Evolutionary conservation across 2,113 vertebrate genomes (phyloP).

Genomic region (Platichthys flesus): DNA sequence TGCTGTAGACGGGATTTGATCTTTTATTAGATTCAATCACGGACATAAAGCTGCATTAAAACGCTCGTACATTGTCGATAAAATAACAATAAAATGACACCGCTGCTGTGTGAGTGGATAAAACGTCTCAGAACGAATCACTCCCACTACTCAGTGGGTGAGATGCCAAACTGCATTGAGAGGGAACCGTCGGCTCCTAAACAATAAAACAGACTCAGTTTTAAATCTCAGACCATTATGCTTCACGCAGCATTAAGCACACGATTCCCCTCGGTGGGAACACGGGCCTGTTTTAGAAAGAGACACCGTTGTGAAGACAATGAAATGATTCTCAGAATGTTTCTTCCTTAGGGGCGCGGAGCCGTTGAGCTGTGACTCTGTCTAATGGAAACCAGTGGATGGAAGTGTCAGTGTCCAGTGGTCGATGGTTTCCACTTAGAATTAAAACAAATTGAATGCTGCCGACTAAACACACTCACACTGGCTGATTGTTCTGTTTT

Average conservation of each 20-base stretch:
- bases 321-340: not conserved
- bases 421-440: not conserved
- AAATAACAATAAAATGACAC: not conserved
- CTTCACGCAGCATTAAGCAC: conserved; percentile 13
- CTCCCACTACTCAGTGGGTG: not conserved
- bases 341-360: no score
- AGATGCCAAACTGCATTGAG: not conserved
- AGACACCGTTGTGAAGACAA: not conserved
- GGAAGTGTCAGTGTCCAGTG: no score
- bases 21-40: not conserved
- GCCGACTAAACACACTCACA: not conserved
- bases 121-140: not conserved
- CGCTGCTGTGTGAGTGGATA: not conserved
- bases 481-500: not conserved
- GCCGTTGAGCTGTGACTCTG: not conserved
- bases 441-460: not conserved
- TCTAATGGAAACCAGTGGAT: not conserved
- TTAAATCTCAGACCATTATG: conserved; percentile 5
- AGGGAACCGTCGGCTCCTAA: not conserved
- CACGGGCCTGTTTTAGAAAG: not conserved
- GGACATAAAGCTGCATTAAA: not conserved
- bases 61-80: not conserved
- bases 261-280: not conserved
- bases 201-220: conserved; percentile 4
- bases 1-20: not conserved